A percentile compares a stretch with the other conserved stretches of the same genome.
Evolutionary conservation across 2,888 invertebrate species (phyloP).

Genomic region (Cactoblastis cactorum): DNA sequence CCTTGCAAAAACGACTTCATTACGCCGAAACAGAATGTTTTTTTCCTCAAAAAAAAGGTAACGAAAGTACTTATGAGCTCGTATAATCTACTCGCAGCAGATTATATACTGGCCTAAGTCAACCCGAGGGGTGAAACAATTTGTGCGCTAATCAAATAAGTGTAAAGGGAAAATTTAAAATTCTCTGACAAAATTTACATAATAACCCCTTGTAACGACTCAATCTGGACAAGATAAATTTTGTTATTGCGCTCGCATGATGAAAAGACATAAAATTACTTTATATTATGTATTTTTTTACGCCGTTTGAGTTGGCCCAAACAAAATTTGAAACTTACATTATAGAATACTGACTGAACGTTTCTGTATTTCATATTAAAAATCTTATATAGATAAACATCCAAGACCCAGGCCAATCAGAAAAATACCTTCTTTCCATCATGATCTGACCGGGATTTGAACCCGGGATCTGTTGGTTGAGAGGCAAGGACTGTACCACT

Average conservation of each 20-base stretch:
- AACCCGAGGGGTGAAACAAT: constrained; percentile 31
- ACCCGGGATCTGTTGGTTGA: too few species aligned
- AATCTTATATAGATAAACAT: too few species aligned
- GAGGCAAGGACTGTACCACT: too few species aligned
- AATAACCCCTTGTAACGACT: constrained; percentile 30
- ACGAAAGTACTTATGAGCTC: constrained; percentile 12
- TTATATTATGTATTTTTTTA: constrained; percentile 12
- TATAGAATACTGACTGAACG: too few species aligned
- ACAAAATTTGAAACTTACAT: too few species aligned
- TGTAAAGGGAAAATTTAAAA: constrained; percentile 30
- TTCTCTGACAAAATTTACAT: constrained; percentile 29
- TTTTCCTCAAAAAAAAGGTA: constrained; percentile 8
- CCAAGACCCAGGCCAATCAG: too few species aligned
- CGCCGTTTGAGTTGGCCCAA: too few species aligned
- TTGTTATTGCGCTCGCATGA: constrained; percentile 16
- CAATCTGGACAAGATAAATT: constrained; percentile 25
- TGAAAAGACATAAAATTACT: constrained; percentile 4
- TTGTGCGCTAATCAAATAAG: constrained; percentile 34
- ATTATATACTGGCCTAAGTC: constrained; percentile 26
- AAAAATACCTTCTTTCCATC: too few species aligned
- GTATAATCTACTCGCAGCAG: constrained; percentile 20
- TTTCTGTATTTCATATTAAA: too few species aligned
- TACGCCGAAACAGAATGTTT: constrained; percentile 6
- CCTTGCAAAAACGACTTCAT: constrained; percentile 5
- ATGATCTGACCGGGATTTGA: too few species aligned